These are phyloP conservation scores for Crotalus adamanteus DNA, from an alignment of 2,797 vertebrate species.

Conservation along the genomic window DNA sequence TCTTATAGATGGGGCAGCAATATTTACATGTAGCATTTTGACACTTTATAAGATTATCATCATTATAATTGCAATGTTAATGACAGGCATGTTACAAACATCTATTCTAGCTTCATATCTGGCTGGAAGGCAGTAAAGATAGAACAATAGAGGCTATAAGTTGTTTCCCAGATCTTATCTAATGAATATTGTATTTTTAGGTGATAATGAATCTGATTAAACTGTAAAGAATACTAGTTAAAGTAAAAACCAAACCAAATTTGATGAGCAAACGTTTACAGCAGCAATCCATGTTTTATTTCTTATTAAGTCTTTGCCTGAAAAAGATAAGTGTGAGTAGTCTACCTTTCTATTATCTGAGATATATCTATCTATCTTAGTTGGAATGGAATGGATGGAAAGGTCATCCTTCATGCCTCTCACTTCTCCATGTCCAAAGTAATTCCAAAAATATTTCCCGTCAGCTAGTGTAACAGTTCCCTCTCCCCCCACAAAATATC, in stretches of 20 bases:
- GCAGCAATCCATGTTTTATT: background rate
- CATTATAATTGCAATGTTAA: background rate
- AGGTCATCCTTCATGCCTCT: background rate
- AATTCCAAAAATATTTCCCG: background rate
- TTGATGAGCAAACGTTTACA: background rate
- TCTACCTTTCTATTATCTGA: background rate
- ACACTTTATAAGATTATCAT: background rate
- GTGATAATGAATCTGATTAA: background rate
- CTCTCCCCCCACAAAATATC: accelerated
- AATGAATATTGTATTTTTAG: background rate
- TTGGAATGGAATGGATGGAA: background rate
- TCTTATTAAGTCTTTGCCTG: background rate
- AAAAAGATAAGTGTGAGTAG: background rate
- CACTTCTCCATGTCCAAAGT: background rate
- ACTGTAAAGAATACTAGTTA: background rate
- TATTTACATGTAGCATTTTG: background rate
- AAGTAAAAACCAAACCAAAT: background rate
- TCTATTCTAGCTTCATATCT: background rate
- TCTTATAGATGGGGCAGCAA: background rate
- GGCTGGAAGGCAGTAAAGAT: background rate
- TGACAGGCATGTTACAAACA: background rate
- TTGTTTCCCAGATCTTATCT: background rate
- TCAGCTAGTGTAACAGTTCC: background rate
- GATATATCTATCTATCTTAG: background rate
- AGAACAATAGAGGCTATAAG: background rate